A percentile compares a stretch with the other conserved stretches of the same genome.
Conservation (phyloP, 2,888 invertebrate species). For the Eustalomyia histrio region DNA sequence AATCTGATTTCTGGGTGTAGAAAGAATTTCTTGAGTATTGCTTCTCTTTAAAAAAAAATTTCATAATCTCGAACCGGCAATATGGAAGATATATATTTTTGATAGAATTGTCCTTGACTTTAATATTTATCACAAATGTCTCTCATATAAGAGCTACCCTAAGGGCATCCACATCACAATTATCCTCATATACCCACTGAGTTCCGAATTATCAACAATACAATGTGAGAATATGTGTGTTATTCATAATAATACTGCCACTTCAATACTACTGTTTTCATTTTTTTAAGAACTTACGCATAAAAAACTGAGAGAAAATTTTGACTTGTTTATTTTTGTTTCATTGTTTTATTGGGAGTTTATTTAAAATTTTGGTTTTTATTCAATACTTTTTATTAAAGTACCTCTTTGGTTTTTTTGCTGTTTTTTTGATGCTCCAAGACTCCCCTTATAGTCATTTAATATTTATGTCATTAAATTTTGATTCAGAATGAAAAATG, state of each 20-base stretch:
- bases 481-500: slow-evolving; percentile 54
- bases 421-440: slow-evolving; percentile 29
- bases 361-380: slow-evolving; percentile 42
- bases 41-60: too few relatives aligned
- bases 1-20: too few relatives aligned
- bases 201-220: slow-evolving; percentile 47
- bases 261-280: slow-evolving; percentile 60
- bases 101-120: too few relatives aligned
- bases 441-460: slow-evolving; percentile 62
- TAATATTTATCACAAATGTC: too few relatives aligned
- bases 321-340: slow-evolving; percentile 8
- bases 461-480: slow-evolving; percentile 64
- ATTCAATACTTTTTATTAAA: slow-evolving; percentile 25
- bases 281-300: slow-evolving; percentile 55
- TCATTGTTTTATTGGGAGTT: not conserved
- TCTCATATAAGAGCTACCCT: not conserved
- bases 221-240: slow-evolving; percentile 66
- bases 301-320: slow-evolving; percentile 19
- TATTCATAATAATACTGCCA: slow-evolving; percentile 63
- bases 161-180: not conserved
- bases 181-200: slow-evolving; percentile 14
- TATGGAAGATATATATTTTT: too few relatives aligned
- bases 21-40: too few relatives aligned
- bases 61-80: too few relatives aligned
- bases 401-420: slow-evolving; percentile 15